Evolutionary conservation across 2,888 invertebrate genomes (phyloP).

Genomic region (Leptinotarsa peninsularis): DNA sequence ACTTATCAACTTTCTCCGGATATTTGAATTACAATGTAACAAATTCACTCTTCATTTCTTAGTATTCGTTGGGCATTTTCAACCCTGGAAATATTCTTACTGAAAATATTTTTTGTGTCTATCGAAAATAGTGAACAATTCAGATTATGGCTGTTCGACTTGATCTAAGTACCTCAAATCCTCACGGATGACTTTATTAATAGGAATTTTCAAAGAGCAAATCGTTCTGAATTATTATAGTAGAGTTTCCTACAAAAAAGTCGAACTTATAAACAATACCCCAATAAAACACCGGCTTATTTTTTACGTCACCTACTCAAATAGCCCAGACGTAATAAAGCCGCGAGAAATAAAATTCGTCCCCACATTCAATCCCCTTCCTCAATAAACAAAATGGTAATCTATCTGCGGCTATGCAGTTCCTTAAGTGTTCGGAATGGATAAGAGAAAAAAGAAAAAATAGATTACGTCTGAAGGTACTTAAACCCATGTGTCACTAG

Average conservation of each 20-base stretch:
- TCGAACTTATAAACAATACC: slow-evolving; percentile 9
- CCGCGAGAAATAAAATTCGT: slow-evolving; percentile 22
- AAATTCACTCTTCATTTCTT: too few species aligned
- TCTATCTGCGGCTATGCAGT: slow-evolving; percentile 18
- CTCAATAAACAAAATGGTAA: slow-evolving; percentile 26
- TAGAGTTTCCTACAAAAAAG: background rate
- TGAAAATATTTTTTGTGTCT: too few species aligned
- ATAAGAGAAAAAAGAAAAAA: slow-evolving; percentile 8
- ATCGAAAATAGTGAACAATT: too few species aligned
- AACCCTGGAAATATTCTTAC: too few species aligned
- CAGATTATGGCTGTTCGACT: too few species aligned
- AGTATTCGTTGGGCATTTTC: too few species aligned
- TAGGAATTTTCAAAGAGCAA: too few species aligned
- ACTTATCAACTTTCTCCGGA: too few species aligned
- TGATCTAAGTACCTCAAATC: too few species aligned
- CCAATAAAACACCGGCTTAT: slow-evolving; percentile 26
- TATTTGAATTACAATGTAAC: too few species aligned
- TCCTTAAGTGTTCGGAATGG: slow-evolving; percentile 11
- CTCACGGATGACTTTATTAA: too few species aligned
- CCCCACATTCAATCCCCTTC: slow-evolving; percentile 16
- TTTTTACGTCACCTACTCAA: slow-evolving; percentile 23
- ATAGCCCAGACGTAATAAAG: slow-evolving; percentile 26
- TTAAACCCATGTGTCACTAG: slow-evolving; percentile 18
- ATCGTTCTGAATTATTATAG: background rate
- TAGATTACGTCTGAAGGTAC: slow-evolving; percentile 20